phyloP scores from a whole-genome alignment of 2,797 vertebrate species.

The Fundulus diaphanus region DNA sequence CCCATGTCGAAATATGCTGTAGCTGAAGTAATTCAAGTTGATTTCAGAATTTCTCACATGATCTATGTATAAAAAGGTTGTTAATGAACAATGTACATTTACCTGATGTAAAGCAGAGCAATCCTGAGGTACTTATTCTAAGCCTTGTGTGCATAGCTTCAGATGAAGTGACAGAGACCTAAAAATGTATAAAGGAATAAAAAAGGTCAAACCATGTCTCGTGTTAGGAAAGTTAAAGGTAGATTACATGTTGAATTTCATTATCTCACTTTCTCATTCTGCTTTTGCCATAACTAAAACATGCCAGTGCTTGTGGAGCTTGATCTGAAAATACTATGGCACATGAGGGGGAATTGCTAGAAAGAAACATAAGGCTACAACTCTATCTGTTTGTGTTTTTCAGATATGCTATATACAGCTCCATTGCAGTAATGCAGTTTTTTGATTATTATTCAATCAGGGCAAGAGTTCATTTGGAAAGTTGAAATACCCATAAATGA shows the following conservation, averaged over 20 bases:
- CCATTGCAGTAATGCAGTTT: no score
- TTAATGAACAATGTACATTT: not conserved
- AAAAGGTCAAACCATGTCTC: not conserved
- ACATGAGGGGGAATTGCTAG: no score
- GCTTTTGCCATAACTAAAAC: not conserved
- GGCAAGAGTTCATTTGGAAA: no score
- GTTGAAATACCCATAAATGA: no score
- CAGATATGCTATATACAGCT: no score
- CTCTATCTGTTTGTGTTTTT: no score
- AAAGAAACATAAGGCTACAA: no score
- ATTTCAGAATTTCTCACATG: slow-evolving; percentile 4
- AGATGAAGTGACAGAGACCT: not conserved
- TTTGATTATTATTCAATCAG: no score
- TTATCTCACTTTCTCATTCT: not conserved
- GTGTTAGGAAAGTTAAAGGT: not conserved
- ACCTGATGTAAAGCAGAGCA: not conserved
- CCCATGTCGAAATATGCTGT: slow-evolving; percentile 1
- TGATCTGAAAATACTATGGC: no score
- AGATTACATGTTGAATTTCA: not conserved
- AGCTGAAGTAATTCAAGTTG: slow-evolving; percentile 9
- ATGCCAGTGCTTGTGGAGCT: not conserved
- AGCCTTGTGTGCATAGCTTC: not conserved
- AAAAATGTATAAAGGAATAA: not conserved
- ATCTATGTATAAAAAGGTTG: not conserved
- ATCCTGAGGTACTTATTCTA: not conserved